Percentiles rank a stretch among this genome's conserved stretches.
phyloP scores from a whole-genome alignment of 2,888 invertebrate species.

The Notocelia uddmanniana region DNA sequence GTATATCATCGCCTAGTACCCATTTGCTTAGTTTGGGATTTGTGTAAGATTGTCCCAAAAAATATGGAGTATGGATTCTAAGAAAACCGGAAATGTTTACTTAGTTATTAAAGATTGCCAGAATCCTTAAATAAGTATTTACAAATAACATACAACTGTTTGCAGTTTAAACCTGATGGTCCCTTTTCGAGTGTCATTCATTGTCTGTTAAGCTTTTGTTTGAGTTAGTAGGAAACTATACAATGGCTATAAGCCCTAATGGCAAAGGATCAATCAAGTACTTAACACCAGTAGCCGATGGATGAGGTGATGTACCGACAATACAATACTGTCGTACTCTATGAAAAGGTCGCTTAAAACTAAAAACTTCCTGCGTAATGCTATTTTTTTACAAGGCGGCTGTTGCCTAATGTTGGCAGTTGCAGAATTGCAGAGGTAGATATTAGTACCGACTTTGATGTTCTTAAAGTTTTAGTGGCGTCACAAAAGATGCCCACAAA shows the following conservation, averaged over 20 bases:
- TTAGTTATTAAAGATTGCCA: too few relatives aligned
- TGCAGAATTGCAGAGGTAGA: too few relatives aligned
- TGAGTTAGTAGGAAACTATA: constrained; percentile 14
- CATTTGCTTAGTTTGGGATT: too few relatives aligned
- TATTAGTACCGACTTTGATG: constrained; percentile 12
- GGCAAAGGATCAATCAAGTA: constrained; percentile 27
- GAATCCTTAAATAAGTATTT: neutral
- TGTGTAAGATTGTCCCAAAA: too few relatives aligned
- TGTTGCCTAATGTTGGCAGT: neutral
- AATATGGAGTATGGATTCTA: too few relatives aligned
- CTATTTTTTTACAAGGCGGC: neutral
- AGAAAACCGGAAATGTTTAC: neutral
- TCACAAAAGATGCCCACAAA: neutral
- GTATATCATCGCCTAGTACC: too few relatives aligned
- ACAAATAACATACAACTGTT: constrained; percentile 4
- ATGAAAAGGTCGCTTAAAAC: neutral
- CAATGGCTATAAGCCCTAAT: constrained; percentile 33
- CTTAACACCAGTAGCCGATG: constrained; percentile 32
- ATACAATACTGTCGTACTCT: neutral
- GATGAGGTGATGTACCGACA: constrained; percentile 6
- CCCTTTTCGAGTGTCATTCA: constrained; percentile 12
- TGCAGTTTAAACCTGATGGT: constrained; percentile 4
- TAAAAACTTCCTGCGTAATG: neutral
- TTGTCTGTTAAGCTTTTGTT: constrained; percentile 33
- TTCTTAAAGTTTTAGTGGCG: constrained; percentile 1